Evolutionary conservation across 2,888 invertebrate species (phyloP).

Genomic region (Scelioninae gen. 1): DNA sequence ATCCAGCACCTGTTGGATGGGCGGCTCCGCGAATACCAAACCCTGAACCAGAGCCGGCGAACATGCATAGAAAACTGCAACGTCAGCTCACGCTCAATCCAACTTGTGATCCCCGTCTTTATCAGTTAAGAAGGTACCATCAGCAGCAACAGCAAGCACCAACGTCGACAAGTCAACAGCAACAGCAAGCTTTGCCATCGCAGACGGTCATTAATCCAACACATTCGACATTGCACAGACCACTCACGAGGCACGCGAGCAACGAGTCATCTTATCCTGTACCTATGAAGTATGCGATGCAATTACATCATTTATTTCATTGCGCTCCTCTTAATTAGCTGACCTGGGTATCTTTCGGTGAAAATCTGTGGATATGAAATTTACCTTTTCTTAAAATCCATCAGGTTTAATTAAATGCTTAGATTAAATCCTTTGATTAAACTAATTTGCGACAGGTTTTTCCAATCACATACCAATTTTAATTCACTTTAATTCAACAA

Average conservation of each 20-base stretch:
- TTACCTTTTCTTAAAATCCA: constrained; percentile 14
- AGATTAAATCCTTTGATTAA: neutral
- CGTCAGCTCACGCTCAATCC: constrained; percentile 94
- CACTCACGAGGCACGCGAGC: constrained; percentile 80
- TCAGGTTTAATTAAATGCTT: neutral
- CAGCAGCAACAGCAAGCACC: constrained; percentile 77
- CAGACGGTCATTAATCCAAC: constrained; percentile 74
- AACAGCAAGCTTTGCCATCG: constrained; percentile 70
- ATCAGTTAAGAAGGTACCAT: constrained; percentile 83
- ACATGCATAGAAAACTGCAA: constrained; percentile 91
- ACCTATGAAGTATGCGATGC: constrained; percentile 74
- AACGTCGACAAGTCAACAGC: constrained; percentile 73
- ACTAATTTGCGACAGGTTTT: neutral
- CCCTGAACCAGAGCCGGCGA: constrained; percentile 83
- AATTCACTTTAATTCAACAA: no score
- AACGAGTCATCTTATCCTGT: constrained; percentile 78
- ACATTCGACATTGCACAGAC: constrained; percentile 77
- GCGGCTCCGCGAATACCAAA: constrained; percentile 78
- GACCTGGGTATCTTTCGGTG: constrained; percentile 41
- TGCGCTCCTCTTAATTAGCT: constrained; percentile 52
- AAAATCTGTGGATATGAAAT: constrained; percentile 30
- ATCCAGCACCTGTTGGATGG: constrained; percentile 79
- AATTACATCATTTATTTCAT: constrained; percentile 61
- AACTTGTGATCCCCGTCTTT: constrained; percentile 89
- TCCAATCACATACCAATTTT: no score